Evolutionary conservation across 2,888 invertebrate species (phyloP), one percentile per base, ranked within the genome.

Genomic region (Spicauda simplicius): DNA sequence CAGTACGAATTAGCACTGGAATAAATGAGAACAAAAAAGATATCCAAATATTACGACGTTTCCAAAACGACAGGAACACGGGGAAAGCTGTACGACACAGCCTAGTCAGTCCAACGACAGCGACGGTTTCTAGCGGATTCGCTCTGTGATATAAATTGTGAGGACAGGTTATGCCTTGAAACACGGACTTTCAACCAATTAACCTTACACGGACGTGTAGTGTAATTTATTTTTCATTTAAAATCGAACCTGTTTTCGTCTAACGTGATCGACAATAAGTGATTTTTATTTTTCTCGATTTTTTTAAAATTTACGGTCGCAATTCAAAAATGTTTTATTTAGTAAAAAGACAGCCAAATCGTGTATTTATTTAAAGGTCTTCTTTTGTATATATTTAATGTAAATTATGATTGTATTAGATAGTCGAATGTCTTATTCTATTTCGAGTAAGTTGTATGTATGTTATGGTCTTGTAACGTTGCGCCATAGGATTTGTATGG

Each of bases 371-470:
- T 82, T 70, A 81, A 84, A 84, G 83, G 84, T 85, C 80, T 85
- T 85, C 80, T 85, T 81, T 76, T 90, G 87, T 90, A 88, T 85
- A 91, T 92, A 91, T 76, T 80, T 78, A 80, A 71, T 91, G 88
- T 91, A 91, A 83, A 90, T 85, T 87, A 82, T 85, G 82, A 81
- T 82, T 80, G 72, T 78, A 75, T 77, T 91, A 91, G 90, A 87
- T 90, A 91, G 91, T 61, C 84, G 79, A 90, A 91, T 89, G 82
- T 84, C 67, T 72, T 68, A 58, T 62, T 71, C 52, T 72, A 68
- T 69, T 66, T 69, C 64, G 64, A 56, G 52, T 71, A 69, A 66
- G 68, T 65, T 77, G 73, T 75, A 71, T 76, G 74, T 76, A 74
- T 75, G 73, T 69, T 69, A 68, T 63, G 61, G 64, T 56, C 62